Percentiles rank a stretch among this genome's conserved stretches.
These are phyloP conservation scores for Guaruba guarouba DNA, from an alignment of 2,113 vertebrate genomes.

Conservation along the genomic window DNA sequence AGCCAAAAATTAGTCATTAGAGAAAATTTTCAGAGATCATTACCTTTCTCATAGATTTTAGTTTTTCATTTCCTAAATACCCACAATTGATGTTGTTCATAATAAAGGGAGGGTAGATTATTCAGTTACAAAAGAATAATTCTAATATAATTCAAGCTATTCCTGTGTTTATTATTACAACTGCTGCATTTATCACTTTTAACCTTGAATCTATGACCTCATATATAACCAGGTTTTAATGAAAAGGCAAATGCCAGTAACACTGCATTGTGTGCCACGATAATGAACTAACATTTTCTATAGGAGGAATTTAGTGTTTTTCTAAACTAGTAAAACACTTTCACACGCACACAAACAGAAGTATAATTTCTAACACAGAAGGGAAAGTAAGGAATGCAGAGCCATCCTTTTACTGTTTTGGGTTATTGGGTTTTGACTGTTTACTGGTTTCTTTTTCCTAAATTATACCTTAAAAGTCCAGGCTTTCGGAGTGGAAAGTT, in stretches of 20 bases:
- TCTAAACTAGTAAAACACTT: neutral
- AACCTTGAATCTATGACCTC: constrained; percentile 51
- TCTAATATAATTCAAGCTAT: constrained; percentile 37
- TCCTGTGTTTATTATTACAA: constrained; percentile 44
- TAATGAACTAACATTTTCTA: neutral
- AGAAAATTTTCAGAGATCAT: constrained; percentile 83
- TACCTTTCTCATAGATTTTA: constrained; percentile 79
- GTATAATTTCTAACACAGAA: neutral
- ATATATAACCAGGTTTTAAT: neutral
- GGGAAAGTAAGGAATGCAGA: neutral
- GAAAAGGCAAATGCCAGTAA: constrained; percentile 27
- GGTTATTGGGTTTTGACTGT: neutral
- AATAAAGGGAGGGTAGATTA: constrained; percentile 47
- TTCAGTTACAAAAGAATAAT: constrained; percentile 42
- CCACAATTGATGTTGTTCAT: constrained; percentile 27
- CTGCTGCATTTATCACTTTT: neutral
- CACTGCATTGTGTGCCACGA: neutral
- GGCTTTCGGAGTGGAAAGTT: neutral
- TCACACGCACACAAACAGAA: neutral
- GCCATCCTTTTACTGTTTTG: neutral
- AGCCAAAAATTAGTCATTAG: constrained; percentile 84
- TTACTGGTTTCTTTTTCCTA: neutral
- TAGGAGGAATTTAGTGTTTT: neutral
- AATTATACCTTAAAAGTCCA: neutral
- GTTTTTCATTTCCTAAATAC: constrained; percentile 69